Conservation (phyloP, 1,140 invertebrate genomes). For the Pachypsylla venusta region DNA sequence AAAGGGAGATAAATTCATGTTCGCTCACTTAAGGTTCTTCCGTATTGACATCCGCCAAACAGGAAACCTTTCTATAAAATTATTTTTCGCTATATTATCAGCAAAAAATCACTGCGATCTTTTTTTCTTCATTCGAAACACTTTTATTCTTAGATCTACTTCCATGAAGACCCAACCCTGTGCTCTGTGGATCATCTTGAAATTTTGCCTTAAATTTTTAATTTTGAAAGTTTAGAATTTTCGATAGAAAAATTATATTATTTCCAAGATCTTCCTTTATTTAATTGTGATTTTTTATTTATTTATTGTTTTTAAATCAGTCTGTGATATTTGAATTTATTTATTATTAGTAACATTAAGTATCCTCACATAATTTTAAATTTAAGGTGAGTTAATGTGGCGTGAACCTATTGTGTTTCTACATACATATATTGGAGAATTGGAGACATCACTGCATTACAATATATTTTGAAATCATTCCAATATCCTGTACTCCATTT, state of each 20-base stretch:
- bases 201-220: constrained; percentile 7
- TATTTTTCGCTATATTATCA: background rate
- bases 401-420: no score
- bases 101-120: background rate
- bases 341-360: background rate
- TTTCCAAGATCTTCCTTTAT: background rate
- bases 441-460: no score
- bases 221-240: constrained; percentile 8
- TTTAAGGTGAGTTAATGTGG: constrained; percentile 6
- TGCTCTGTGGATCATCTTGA: background rate
- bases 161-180: constrained; percentile 1
- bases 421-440: no score
- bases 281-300: background rate
- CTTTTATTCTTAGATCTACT: background rate
- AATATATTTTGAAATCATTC: no score
- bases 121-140: background rate
- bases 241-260: background rate
- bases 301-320: background rate
- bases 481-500: no score
- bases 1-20: background rate
- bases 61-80: background rate
- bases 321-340: constrained; percentile 6
- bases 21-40: constrained; percentile 4
- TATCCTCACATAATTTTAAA: background rate
- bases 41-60: background rate